phyloP scores from a whole-genome alignment of 2,888 invertebrate genomes.

The Ophion ventricosus region DNA sequence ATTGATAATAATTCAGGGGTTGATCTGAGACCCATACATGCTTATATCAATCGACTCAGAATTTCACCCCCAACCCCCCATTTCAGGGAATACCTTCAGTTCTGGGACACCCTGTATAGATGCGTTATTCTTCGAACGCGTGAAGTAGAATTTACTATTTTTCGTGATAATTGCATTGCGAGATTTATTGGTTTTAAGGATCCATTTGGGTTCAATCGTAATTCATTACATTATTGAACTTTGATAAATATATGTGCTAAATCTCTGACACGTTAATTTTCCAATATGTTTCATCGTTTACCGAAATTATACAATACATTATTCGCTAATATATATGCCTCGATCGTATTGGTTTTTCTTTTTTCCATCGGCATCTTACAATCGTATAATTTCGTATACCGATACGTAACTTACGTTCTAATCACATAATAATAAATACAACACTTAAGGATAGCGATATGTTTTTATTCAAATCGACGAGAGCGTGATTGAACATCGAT shows the following conservation, averaged over 20 bases:
- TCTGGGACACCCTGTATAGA: too few species aligned
- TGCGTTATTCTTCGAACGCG: conserved; percentile 6
- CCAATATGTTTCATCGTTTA: conserved; percentile 46
- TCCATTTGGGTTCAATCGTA: conserved; percentile 39
- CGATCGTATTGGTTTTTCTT: not conserved
- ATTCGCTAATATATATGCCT: conserved; percentile 30
- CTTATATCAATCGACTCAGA: too few species aligned
- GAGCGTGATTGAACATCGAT: conserved; percentile 48
- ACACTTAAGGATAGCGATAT: conserved; percentile 63
- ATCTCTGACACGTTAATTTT: conserved; percentile 20
- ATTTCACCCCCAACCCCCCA: too few species aligned
- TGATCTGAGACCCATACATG: too few species aligned
- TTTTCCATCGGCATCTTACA: conserved; percentile 12
- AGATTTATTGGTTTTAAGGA: conserved; percentile 12
- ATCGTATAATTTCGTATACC: not conserved
- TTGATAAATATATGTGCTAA: conserved; percentile 16
- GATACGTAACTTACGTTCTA: not conserved
- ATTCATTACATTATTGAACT: conserved; percentile 9
- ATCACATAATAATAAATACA: conserved; percentile 25
- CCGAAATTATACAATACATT: conserved; percentile 9
- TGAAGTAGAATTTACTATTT: conserved; percentile 24
- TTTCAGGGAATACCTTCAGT: too few species aligned
- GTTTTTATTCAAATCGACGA: conserved; percentile 46
- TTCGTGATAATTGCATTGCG: conserved; percentile 25
- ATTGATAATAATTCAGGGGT: too few species aligned